Conservation (phyloP, 1,140 invertebrate species). For the Pogonomyrmex barbatus region DNA sequence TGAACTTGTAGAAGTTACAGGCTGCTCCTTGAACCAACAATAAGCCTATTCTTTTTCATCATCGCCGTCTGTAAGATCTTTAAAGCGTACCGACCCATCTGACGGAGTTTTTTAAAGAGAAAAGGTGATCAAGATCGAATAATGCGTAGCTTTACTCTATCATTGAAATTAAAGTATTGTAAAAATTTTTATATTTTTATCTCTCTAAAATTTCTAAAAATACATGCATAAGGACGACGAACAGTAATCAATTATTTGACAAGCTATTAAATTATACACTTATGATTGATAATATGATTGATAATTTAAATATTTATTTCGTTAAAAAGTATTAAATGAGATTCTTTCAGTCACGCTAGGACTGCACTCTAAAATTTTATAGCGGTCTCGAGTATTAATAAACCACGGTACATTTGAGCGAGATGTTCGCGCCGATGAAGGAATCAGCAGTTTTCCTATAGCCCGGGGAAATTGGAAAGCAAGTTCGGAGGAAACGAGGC, state of each 20-base stretch:
- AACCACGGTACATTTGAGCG: constrained; percentile 45
- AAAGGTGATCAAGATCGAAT: not conserved
- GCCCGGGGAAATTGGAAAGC: constrained; percentile 51
- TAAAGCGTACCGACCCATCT: constrained; percentile 39
- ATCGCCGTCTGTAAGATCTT: constrained; percentile 49
- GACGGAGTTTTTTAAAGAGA: not conserved
- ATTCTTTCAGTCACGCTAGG: constrained; percentile 23
- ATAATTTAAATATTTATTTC: constrained; percentile 30
- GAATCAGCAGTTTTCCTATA: constrained; percentile 59
- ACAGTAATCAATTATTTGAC: constrained; percentile 4
- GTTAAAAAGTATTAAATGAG: not conserved
- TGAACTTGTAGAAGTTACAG: constrained; percentile 44
- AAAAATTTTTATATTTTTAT: not conserved
- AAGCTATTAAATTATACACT: not conserved
- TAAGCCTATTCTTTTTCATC: constrained; percentile 60
- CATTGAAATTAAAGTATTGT: not conserved
- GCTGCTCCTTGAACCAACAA: constrained; percentile 44
- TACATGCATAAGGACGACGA: not conserved
- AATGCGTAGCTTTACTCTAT: not conserved
- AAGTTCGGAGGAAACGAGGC: constrained; percentile 37
- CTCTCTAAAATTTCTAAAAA: not conserved
- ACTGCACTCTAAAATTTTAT: constrained; percentile 28
- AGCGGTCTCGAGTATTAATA: constrained; percentile 51
- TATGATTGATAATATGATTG: not conserved
- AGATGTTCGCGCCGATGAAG: constrained; percentile 46